phyloP scores from a whole-genome alignment of 1,140 invertebrate genomes.

The Aphelenchoides besseyi region DNA sequence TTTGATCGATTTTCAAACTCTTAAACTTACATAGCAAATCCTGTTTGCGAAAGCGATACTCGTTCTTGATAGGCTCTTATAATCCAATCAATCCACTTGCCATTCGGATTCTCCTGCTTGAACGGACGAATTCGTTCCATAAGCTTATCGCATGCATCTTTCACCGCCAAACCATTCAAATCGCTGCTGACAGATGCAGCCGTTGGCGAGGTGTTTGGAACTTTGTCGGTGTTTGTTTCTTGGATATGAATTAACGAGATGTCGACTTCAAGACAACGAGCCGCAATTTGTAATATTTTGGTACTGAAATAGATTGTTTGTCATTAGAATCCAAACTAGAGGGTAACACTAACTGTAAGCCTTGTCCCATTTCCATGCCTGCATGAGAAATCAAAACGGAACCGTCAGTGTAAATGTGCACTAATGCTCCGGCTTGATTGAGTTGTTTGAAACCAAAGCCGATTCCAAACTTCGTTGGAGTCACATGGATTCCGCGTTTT shows the following conservation, averaged over 20 bases:
- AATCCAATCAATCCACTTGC: conserved; percentile 83
- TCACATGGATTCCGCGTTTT: conserved; percentile 79
- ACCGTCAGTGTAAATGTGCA: conserved; percentile 85
- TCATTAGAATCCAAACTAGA: too few relatives aligned
- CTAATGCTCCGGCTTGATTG: conserved; percentile 81
- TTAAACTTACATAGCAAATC: conserved; percentile 31
- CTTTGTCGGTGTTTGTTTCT: conserved; percentile 86
- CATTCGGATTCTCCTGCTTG: conserved; percentile 74
- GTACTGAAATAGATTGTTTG: too few relatives aligned
- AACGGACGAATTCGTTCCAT: conserved; percentile 75
- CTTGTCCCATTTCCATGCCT: conserved; percentile 93
- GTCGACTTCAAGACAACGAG: conserved; percentile 72
- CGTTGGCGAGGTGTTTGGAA: conserved; percentile 86
- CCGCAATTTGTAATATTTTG: conserved; percentile 81
- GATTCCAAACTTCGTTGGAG: conserved; percentile 87
- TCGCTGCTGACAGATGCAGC: conserved; percentile 86
- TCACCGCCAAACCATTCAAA: conserved; percentile 87
- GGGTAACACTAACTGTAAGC: conserved; percentile 89
- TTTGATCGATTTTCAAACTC: too few relatives aligned
- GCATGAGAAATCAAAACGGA: conserved; percentile 85
- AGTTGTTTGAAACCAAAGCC: conserved; percentile 76
- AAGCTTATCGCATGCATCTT: conserved; percentile 78
- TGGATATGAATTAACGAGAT: conserved; percentile 77
- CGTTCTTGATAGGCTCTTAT: conserved; percentile 75
- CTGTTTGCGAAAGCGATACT: conserved; percentile 65